Evolutionary conservation across 2,113 vertebrate genomes (phyloP), one percentile per base, ranked within the genome.

Genomic region (Acanthisitta chloris): DNA sequence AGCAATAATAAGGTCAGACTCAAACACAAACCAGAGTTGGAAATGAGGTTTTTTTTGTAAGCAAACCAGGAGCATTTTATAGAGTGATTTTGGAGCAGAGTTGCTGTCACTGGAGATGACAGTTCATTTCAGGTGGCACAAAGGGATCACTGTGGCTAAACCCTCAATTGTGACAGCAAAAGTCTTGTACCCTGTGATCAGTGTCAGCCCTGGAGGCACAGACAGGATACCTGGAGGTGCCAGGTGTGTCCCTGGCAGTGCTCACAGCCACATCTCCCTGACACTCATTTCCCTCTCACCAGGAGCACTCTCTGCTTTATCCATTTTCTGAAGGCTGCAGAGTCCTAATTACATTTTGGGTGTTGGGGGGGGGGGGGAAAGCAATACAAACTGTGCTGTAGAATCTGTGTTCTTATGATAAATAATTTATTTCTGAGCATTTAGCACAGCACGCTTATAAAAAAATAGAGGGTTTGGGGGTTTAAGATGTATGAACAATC

Each of bases 1-100:
- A 94, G 94, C 91, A 97, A 96, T 89, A 95, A 89, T 62, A 54
- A 59, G 26, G 62, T 88, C 58, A 91, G 79, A 43, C n/a, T 78
- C 70, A n/a, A 54, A 38, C 7, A 51, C 17, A 61, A 96, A n/a
- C 20, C 86, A 36, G 49, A 48, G 45, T 55, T 43, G 70, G 58
- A 61, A 84, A 20, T 13, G 8, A 28, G 21, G 4, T 0, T 7
- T 13, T 31, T 61, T 61, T 43, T 31, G 17, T 42, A 69, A 43
- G 34, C 17, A 66, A 46, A 13, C 1, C 24, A 29, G 61, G 45
- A n/a, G 24, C 58, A 33, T 69, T 73, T 49, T 6, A 28, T 71
- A 42, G 1, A 1, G 20, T 43, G 26, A 17, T 77, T 77, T 55
- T n/a, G 36, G 42, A 43, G 54, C 70, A 38, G 65, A 33, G 46